phyloP scores from a whole-genome alignment of 2,113 vertebrate genomes.

The Pterophyllum scalare region DNA sequence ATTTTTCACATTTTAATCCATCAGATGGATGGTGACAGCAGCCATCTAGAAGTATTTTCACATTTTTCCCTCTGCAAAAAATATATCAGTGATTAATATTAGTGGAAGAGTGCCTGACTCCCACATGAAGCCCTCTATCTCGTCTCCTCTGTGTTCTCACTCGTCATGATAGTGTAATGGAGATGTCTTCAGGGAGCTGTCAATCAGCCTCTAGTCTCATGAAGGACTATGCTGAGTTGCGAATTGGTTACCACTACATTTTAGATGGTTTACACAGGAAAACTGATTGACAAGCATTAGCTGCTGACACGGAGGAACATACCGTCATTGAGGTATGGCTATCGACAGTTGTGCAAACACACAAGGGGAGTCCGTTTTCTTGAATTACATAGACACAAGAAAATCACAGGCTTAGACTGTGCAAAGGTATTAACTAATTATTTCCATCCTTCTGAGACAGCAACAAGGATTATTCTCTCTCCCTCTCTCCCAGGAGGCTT shows the following conservation, averaged over 20 bases:
- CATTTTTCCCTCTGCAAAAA: background rate
- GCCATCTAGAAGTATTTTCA: background rate
- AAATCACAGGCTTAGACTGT: constrained; percentile 63
- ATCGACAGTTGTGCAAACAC: constrained; percentile 41
- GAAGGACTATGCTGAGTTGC: constrained; percentile 23
- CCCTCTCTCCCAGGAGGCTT: constrained; percentile 72
- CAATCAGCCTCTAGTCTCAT: constrained; percentile 21
- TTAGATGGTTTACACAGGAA: constrained; percentile 43
- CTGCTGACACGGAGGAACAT: background rate
- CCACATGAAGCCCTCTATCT: constrained; percentile 22
- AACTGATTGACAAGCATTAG: constrained; percentile 27
- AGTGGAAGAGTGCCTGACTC: constrained; percentile 12
- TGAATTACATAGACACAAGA: constrained; percentile 45
- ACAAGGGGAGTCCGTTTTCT: constrained; percentile 41
- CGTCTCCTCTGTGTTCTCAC: constrained; percentile 4
- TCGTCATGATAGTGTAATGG: constrained; percentile 33
- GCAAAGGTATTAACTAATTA: constrained; percentile 75
- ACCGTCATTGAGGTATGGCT: background rate
- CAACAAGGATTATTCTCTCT: constrained; percentile 67
- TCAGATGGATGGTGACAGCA: background rate
- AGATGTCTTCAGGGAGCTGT: constrained; percentile 55
- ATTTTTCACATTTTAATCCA: background rate
- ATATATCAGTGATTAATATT: constrained; percentile 8
- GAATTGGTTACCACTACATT: constrained; percentile 49
- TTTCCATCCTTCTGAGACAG: constrained; percentile 68